Base-by-base conservation (phyloP, 2,113 vertebrate genomes). In the Machaerirhynchus nigripectus region DNA sequence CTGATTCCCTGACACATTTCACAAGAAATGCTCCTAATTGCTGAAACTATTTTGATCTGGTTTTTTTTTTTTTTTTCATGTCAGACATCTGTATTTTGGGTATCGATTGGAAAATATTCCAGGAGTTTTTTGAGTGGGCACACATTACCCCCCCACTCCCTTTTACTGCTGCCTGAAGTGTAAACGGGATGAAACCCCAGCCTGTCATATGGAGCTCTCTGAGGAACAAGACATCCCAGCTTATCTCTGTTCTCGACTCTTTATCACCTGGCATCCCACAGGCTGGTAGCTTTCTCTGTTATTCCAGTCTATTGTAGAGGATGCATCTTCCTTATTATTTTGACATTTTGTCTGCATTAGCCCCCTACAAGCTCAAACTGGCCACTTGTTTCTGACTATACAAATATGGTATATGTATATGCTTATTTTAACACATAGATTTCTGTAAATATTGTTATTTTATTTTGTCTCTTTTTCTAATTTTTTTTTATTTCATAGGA, bases 121-220 rank as follows among this genome's bases (percentile, higher is more conserved):
- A 87, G 57, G 64, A 96, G 26, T 31, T 68, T 94, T 95, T 73
- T 87, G 52, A 87, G 35, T 61, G 39, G 64, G 49, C 21, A 84
- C 4, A 75, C 35, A 33, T 91, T 94, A 90, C 3, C 9, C 2
- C 3, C 8, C 4, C 13, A 4, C 7, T 17, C 42, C 80, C 64
- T 86, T 92, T 94, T 95, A 87, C 33, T 74, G 82, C 70, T 90
- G 81, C 84, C 76, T 95, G 84, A 97, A 89, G 88, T 74, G 78
- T 84, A 81, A 96, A 96, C 93, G 93, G 87, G 61, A 95, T 90
- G 64, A 97, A 97, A 95, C 89, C 64, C 65, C 70, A 96, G 63
- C 64, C 76, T 96, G 93, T 95, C 91, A 81, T 84, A 84, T 69
- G 87, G 8, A 67, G 40, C 61, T 93, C 44, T 90, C 30, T 15